Evolutionary conservation across 2,113 vertebrate species (phyloP), one percentile per base, ranked within the genome.

Genomic region (Coptodon bakossiorum): DNA sequence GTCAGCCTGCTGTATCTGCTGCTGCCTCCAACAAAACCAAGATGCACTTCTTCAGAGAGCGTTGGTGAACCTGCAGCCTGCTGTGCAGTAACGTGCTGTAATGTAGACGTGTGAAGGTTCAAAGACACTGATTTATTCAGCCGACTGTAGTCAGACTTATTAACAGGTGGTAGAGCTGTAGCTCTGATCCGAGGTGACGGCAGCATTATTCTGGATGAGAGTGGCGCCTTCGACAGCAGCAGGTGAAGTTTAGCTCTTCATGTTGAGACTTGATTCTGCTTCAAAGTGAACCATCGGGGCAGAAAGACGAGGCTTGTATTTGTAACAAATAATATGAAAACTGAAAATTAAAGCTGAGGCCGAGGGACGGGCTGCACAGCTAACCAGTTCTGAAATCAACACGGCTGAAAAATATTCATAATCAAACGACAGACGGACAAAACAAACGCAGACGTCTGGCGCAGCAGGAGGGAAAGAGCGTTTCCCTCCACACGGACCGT

Each of bases 351-450:
- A 61, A 61, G 27, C 57, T 61, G 14, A 61, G 6, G 53, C 22
- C 2, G 22, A 56, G 29, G 3, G 57, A 61, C 34, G 57, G 8
- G 29, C 57, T 34, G 29, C 29, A 10, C 57, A 61, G 57, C 5
- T 0, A 31, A 19, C 5, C 9, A 59, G 27, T 31, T 1, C 56
- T 1, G 57, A 61, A 61, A 10, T 61, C 57, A 61, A 6, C 2
- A 19, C 0, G 29, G 10, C 57, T 61, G 16, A 61, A 19, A 61
- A 61, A 19, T 34, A 4, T 61, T 34, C 57, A 0, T 19, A 34
- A 61, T 61, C 29, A 9, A 34, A 6, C 9, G 5, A 10, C 57
- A 61, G 57, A 61, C 16, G 16, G 14, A 19, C 16, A 19, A 19
- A 34, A 19, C 29, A 19, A 61, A 6, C 29, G 38, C 38, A 19